Evolutionary conservation across 2,113 vertebrate genomes (phyloP).

Genomic region (Lophius piscatorius): DNA sequence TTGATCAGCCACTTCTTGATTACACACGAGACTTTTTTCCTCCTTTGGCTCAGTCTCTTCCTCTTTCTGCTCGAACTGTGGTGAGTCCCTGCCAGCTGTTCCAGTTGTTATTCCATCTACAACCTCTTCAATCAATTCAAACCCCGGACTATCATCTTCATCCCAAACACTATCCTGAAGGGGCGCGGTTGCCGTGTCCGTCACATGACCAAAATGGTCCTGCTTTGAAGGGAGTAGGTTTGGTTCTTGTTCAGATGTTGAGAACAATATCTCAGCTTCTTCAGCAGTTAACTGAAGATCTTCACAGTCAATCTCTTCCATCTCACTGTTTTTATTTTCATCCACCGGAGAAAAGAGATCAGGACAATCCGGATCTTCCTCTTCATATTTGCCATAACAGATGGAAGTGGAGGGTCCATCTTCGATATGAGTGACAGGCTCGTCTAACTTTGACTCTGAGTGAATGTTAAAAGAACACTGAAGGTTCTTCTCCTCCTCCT

Average conservation of each 20-base stretch:
- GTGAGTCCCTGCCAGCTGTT: neutral
- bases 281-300: too few relatives aligned
- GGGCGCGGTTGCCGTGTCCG: neutral
- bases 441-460: neutral
- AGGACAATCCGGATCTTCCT: neutral
- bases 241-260: constrained; percentile 2
- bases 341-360: constrained; percentile 6
- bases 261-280: neutral
- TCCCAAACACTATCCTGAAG: neutral
- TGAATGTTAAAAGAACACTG: too few relatives aligned
- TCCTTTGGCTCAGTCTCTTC: neutral
- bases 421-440: neutral
- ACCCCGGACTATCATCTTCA: neutral
- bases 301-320: neutral
- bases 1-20: constrained; percentile 1
- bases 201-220: constrained; percentile 1
- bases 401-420: neutral
- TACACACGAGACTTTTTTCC: neutral
- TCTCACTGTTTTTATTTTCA: neutral
- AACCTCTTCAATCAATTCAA: neutral
- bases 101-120: neutral
- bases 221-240: neutral
- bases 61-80: neutral
- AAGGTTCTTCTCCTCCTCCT: constrained; percentile 6
- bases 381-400: constrained; percentile 1